Percentiles rank a stretch among this genome's conserved stretches.
Conservation (phyloP, 2,888 invertebrate genomes). For the Drosophila austrosaltans region DNA sequence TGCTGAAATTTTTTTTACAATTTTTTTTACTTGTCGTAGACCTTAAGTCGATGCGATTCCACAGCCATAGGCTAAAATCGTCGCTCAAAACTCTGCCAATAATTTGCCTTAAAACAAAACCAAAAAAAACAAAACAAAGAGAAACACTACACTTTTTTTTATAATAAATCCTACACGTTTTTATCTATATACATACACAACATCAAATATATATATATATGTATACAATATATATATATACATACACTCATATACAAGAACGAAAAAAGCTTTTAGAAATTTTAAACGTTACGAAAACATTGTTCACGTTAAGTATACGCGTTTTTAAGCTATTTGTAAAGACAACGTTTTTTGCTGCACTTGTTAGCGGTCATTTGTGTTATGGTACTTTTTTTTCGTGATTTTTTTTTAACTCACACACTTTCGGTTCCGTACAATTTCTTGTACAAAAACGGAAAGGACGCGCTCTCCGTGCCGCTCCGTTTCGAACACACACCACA, state of each 20-base stretch:
- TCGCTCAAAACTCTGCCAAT: slow-evolving; percentile 54
- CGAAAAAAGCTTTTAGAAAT: slow-evolving; percentile 41
- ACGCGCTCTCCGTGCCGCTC: slow-evolving; percentile 54
- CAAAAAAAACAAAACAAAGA: neutral
- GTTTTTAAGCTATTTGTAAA: slow-evolving; percentile 42
- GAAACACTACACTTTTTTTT: slow-evolving; percentile 41
- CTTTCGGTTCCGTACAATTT: slow-evolving; percentile 72
- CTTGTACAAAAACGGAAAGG: slow-evolving; percentile 67
- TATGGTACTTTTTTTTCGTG: slow-evolving; percentile 35
- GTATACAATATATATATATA: slow-evolving; percentile 43
- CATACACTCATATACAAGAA: slow-evolving; percentile 43
- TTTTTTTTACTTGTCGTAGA: slow-evolving; percentile 26
- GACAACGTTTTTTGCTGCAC: slow-evolving; percentile 29
- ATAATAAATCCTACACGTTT: slow-evolving; percentile 47
- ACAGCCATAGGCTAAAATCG: slow-evolving; percentile 47
- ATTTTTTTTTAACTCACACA: slow-evolving; percentile 38
- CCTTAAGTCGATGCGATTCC: slow-evolving; percentile 38
- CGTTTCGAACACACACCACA: slow-evolving; percentile 76
- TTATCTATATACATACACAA: slow-evolving; percentile 23
- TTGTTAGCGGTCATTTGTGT: slow-evolving; percentile 36
- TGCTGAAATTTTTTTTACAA: slow-evolving; percentile 38
- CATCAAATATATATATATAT: slow-evolving; percentile 19
- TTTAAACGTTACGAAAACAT: slow-evolving; percentile 43
- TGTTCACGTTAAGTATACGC: slow-evolving; percentile 45
- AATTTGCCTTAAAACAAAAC: slow-evolving; percentile 64